Base-by-base conservation (phyloP, 1,140 invertebrate species). In the Eumeta japonica region DNA sequence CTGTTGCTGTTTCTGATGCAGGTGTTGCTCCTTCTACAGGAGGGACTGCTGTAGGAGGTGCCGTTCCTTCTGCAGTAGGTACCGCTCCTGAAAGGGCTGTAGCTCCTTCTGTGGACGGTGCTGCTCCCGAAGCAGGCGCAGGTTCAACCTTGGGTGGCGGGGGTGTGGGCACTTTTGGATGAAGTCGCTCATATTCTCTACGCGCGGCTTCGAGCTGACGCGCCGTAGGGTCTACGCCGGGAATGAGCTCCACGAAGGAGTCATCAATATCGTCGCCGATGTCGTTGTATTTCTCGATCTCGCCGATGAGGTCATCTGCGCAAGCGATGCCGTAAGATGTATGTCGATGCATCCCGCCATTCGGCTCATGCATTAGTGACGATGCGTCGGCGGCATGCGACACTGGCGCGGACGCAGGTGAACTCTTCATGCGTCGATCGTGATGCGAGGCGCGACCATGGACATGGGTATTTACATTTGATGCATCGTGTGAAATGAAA, bases 271-370 rank as follows among this genome's bases (percentile, higher is more conserved):
- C 95, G 78, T 98, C 93, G 54, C 90, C 92, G 78, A 98, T 94
- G 61, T 90, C 85, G 79, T 97, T 98, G 86, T 90, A 98, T 79
- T 89, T 92, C 81, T 98, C 94, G 81, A 96, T 98, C 78, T 97
- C 94, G 71, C 85, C 85, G 76, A 98, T 92, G 77, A 97, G 83
- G 76, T 98, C 96, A 88, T 99, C 96, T 98, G 88, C 56, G 52
- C 57, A 68, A 55, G 52, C 49, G 53, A 39, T 36, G 37, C 40
- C 41, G n/a, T n/a, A n/a, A n/a, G n/a, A n/a, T n/a, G 46, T 64
- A 47, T 64, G 51, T 36, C 3, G 41, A 46, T 15, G 16, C 19
- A 14, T 3, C 31, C 31, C 39, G 41, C 39, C 31, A 35, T 19
- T 10, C 13, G 20, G 17, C 12, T 13, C 10, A 28, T 19, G 37